Evolutionary conservation across 2,888 invertebrate genomes (phyloP).

Genomic region (Myopa testacea): DNA sequence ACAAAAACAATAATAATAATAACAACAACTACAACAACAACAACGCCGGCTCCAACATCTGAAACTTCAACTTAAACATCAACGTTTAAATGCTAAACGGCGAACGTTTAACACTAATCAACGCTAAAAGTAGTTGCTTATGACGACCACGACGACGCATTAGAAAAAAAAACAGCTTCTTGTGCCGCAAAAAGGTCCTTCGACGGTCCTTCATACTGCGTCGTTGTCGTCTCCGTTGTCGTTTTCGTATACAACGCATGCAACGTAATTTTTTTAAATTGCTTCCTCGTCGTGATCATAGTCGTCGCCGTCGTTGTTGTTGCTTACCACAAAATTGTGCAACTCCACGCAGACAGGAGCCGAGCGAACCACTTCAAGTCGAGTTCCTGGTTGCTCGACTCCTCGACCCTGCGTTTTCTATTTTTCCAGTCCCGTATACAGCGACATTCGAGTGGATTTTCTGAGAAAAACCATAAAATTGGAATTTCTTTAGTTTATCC

Average conservation of each 20-base stretch:
- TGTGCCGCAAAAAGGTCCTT: not conserved
- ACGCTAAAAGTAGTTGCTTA: constrained; percentile 21
- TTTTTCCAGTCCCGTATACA: no score
- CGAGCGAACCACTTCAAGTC: not conserved
- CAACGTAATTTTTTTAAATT: not conserved
- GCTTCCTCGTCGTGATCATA: not conserved
- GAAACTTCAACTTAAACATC: not conserved
- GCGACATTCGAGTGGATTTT: not conserved
- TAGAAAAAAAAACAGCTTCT: constrained; percentile 1
- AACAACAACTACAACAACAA: constrained; percentile 2
- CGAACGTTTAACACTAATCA: constrained; percentile 36
- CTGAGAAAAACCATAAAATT: not conserved
- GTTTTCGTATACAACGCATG: constrained; percentile 1
- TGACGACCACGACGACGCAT: constrained; percentile 7
- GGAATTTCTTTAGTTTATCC: not conserved
- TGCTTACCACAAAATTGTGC: not conserved
- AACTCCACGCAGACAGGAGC: not conserved
- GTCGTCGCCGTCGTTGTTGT: not conserved
- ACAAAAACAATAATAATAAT: not conserved
- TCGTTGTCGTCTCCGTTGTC: not conserved
- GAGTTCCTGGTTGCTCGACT: not conserved
- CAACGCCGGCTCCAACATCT: not conserved
- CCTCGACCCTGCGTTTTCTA: no score
- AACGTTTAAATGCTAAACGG: constrained; percentile 32
- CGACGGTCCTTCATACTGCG: not conserved